These are phyloP conservation scores for Allacma fusca DNA, from an alignment of 2,888 invertebrate genomes.

Conservation along the genomic window DNA sequence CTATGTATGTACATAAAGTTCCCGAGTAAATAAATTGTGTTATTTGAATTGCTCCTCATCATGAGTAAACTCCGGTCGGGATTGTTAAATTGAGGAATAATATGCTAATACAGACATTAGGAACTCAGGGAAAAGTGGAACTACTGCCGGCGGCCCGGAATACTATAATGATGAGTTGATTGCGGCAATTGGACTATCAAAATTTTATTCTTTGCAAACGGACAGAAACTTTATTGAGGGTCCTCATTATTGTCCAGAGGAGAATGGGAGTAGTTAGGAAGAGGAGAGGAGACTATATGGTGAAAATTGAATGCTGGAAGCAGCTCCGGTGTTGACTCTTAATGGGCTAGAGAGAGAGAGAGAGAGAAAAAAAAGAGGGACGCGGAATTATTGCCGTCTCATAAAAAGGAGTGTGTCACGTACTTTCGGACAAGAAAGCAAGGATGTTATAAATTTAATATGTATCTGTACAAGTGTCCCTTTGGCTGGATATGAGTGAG, in stretches of 20 bases:
- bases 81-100: background rate
- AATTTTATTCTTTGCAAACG: constrained; percentile 22
- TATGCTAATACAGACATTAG: background rate
- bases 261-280: background rate
- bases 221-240: constrained; percentile 28
- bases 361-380: background rate
- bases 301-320: constrained; percentile 21
- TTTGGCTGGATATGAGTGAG: constrained; percentile 22
- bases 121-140: background rate
- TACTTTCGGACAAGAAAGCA: constrained; percentile 28
- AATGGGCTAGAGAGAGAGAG: background rate
- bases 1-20: background rate
- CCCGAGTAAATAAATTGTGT: background rate
- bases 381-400: constrained; percentile 23
- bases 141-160: background rate
- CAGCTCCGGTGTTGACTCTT: constrained; percentile 11
- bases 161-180: constrained; percentile 42
- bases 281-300: constrained; percentile 1
- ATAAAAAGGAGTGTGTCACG: constrained; percentile 38
- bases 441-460: constrained; percentile 10
- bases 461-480: constrained; percentile 22
- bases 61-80: background rate
- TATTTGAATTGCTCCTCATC: background rate
- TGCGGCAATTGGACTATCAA: constrained; percentile 42
- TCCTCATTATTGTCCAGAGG: constrained; percentile 28